Evolutionary conservation across 2,797 vertebrate genomes (phyloP), one percentile per base, ranked within the genome.

Genomic region (Melanotaenia trifasciata): DNA sequence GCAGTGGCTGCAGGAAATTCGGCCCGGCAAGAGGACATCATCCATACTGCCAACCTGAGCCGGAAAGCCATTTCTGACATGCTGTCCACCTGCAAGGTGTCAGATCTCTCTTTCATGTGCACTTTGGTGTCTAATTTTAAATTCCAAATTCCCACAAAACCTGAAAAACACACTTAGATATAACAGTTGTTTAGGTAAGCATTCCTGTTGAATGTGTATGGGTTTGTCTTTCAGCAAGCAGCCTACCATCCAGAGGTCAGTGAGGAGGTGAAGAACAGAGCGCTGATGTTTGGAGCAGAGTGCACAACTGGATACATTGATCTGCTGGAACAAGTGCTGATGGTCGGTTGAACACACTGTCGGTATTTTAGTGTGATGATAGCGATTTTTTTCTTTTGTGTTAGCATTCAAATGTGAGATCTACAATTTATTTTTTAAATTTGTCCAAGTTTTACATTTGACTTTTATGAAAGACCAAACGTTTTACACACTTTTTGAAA

Each of bases 1-100:
- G 98, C 98, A 0, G 98, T 99, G 72, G 98, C 98, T 36, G 97
- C 98, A 0, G 98, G 98, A 54, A 99, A 99, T 93, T 99, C 98
- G 0, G 97, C 95, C 59, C 94, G 97, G 54, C 98, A 99, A 90
- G 98, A 99, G 62, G 98, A 99, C 11, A 96, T 98, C 89, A 98
- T 99, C 64, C 95, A 97, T 22, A 99, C 97, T 0, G 98, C 98
- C 57, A 99, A 99, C 87, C 94, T 99, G 80, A 99, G 98, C 92
- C 96, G 98, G 90, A 99, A 99, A 88, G 98, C 97, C 3, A 95
- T 99, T 20, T 94, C 96, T 4, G 97, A 99, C 90, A 99, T 99
- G 98, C 91, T 99, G 61, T 95, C 84, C 22, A 96, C 97, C 58
- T 99, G 98, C 94, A 99, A 99, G 97, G 98, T 93, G 45, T 61